Conservation (phyloP, 2,113 vertebrate species). For the Paedocypris sp. region DNA sequence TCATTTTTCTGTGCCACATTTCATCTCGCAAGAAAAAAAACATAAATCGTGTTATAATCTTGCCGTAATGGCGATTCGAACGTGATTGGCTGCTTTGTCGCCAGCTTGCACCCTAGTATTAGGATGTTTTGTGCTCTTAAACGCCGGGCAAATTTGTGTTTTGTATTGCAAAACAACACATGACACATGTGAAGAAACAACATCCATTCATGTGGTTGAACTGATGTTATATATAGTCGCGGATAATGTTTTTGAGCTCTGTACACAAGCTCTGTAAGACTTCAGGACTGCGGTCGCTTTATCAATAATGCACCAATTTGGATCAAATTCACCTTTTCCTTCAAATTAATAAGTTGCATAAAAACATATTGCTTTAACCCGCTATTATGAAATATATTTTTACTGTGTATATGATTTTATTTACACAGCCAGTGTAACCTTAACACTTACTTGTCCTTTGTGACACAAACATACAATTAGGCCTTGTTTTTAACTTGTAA, state of each 20-base stretch:
- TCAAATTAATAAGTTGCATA: not conserved
- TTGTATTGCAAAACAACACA: conserved; percentile 20
- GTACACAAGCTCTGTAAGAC: conserved; percentile 19
- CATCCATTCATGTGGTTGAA: conserved; percentile 3
- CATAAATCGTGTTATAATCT: no score
- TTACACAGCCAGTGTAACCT: no score
- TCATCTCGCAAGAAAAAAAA: no score
- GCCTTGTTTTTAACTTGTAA: conserved; percentile 7
- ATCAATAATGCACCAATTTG: conserved; percentile 20
- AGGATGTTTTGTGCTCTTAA: not conserved
- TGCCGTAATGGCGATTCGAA: no score
- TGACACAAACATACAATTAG: conserved; percentile 33
- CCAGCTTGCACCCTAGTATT: no score
- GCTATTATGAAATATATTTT: no score
- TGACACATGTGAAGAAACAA: conserved; percentile 22
- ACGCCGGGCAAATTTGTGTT: conserved; percentile 4
- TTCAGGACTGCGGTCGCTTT: conserved; percentile 16
- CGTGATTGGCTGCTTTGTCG: no score
- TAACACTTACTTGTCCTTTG: conserved; percentile 17
- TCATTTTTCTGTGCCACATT: no score
- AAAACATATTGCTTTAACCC: no score
- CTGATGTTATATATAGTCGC: conserved; percentile 20
- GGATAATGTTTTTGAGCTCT: conserved; percentile 11
- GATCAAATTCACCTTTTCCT: not conserved
- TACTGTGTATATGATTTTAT: no score